Percentiles rank a stretch among this genome's conserved stretches.
These are phyloP conservation scores for Automeris io DNA, from an alignment of 2,888 invertebrate species.

Conservation along the genomic window DNA sequence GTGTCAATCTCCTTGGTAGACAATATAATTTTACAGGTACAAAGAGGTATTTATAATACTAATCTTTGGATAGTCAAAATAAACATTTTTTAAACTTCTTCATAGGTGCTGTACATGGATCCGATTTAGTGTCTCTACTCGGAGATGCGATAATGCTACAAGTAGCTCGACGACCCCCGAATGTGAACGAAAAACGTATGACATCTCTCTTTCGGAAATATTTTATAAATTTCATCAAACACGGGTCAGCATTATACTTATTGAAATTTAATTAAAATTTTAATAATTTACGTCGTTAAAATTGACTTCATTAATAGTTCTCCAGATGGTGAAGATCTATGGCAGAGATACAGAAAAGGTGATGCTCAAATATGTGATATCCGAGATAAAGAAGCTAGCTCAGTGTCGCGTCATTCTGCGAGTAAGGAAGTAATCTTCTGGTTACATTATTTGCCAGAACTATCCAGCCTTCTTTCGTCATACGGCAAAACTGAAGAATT, in stretches of 20 bases:
- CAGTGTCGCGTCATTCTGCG: slow-evolving; percentile 19
- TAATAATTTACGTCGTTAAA: neutral
- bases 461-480: slow-evolving; percentile 31
- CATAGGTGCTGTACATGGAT: slow-evolving; percentile 80
- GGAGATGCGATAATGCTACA: slow-evolving; percentile 82
- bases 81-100: slow-evolving; percentile 5
- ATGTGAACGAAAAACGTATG: slow-evolving; percentile 75
- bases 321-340: slow-evolving; percentile 75
- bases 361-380: slow-evolving; percentile 71
- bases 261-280: neutral
- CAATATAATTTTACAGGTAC: slow-evolving; percentile 72
- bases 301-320: slow-evolving; percentile 49
- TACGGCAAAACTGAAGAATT: slow-evolving; percentile 46
- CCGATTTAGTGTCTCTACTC: slow-evolving; percentile 80
- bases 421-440: slow-evolving; percentile 52
- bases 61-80: neutral
- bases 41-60: neutral
- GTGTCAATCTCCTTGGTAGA: slow-evolving; percentile 58
- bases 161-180: slow-evolving; percentile 79
- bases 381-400: slow-evolving; percentile 21
- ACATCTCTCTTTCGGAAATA: slow-evolving; percentile 44
- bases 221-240: slow-evolving; percentile 66
- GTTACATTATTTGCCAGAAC: slow-evolving; percentile 62
- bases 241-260: slow-evolving; percentile 43
- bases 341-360: slow-evolving; percentile 77